Evolutionary conservation across 2,113 vertebrate genomes (phyloP), one percentile per base, ranked within the genome.

Genomic region (Albula goreensis): DNA sequence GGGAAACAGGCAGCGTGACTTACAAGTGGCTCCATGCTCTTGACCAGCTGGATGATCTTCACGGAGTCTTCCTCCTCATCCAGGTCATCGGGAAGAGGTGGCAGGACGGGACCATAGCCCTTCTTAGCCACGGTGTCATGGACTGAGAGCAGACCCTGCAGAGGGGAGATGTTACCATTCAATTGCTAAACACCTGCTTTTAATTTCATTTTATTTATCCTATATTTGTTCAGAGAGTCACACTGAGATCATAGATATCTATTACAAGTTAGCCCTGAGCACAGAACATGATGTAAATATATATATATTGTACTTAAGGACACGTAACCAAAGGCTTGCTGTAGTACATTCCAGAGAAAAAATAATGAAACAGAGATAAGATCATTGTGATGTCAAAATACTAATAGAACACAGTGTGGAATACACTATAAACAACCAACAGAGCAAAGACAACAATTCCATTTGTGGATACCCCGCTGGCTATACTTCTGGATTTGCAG

Each of bases 1-100:
- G n/a, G 0, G 31, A 11, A 31, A 74, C 8, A 22, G 22, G 6
- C 22, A 31, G 70, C 70, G 5, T 10, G 2, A 74, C 95, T 96
- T 89, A 98, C 97, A 95, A 98, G 92, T 1, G 97, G 96, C 87
- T 98, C 97, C 78, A 97, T 97, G 89, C 97, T 98, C 93, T 98
- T 99, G 88, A 98, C 97, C 89, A 98, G 91, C 88, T 97, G 97
- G 53, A 98, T 96, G 60, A 97, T 97, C 91, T 96, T 95, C 95
- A 97, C 95, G 9, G 96, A 96, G 88, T 98, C 97, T 88, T 98
- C 96, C 10, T 95, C 96, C 80, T 97, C 96, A 4, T 96, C 95
- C 86, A 97, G 89, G 41, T 96, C 93, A 10, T 97, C 96, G 1
- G 97, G 96, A 78, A 97, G 91, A 0, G 96, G 96, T 0, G 96